Evolutionary conservation across 2,888 invertebrate genomes (phyloP), one percentile per base, ranked within the genome.

Genomic region (Drosophila subquinaria): DNA sequence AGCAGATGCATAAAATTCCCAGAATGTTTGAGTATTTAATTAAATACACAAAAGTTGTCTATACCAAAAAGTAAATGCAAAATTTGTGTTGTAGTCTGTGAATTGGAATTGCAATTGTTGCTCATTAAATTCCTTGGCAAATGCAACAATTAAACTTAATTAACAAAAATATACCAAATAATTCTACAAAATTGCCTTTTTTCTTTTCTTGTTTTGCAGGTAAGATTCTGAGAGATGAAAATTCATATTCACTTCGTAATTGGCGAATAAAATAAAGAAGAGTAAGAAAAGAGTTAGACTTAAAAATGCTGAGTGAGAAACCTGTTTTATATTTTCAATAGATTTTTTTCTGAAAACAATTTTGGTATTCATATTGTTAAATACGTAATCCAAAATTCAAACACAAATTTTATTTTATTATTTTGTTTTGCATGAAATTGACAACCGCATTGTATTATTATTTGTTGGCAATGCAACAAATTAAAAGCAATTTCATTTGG

Each of bases 401-500:
- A 8, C 27, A 45, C 23, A 45, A 2, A 45, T 23, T 8, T 45
- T 0, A 45, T 23, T 45, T 45, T 3, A 23, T 13, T 11, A 45
- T 60, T 53, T 38, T 50, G 63, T 68, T 42, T 48, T 56, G 35
- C 27, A 47, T 23, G 45, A 8, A n/a, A 20, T 23, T 45, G 45
- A 8, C 23, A 23, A 23, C 45, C 13, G 17, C 23, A 60, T 70
- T 62, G 59, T 60, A 48, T 75, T 69, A 67, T 70, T 69, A 69
- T 69, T 69, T 76, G 60, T 47, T 33, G 57, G 62, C 69, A 75
- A 70, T 60, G 71, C 72, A 63, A 40, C 59, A 72, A 76, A 76
- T 80, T 80, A 78, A 85, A 82, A 84, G 85, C 85, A 82, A 84
- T 84, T 84, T 82, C 78, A 84, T 82, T 82, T 82, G 45, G 40